Conservation (phyloP, 2,888 invertebrate species). For the Xylocampa areola region DNA sequence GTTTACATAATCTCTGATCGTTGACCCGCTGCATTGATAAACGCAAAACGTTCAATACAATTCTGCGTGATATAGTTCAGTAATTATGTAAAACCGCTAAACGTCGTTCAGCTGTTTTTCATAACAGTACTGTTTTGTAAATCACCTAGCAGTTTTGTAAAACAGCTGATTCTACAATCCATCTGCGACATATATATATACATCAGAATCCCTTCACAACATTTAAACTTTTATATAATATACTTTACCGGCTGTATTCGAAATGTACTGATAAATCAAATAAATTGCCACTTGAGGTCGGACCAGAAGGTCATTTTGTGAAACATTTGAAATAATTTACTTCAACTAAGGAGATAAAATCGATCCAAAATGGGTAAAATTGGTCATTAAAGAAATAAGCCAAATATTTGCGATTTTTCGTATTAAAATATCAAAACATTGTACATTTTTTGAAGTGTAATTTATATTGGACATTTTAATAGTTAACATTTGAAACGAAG, state of each 20-base stretch:
- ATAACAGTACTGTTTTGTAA: no score
- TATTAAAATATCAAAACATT: neutral
- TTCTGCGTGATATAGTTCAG: no score
- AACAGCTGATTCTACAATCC: no score
- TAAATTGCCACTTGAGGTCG: constrained; percentile 26
- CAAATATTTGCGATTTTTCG: neutral
- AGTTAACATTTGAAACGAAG: constrained; percentile 10
- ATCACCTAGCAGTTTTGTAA: no score
- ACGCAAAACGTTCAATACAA: no score
- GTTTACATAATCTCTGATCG: no score
- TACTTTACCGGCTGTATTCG: constrained; percentile 38
- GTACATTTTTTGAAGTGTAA: neutral
- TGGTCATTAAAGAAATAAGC: no score
- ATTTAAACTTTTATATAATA: constrained; percentile 50
- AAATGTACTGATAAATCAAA: constrained; percentile 45
- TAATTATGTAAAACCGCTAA: no score
- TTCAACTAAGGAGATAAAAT: constrained; percentile 10
- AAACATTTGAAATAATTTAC: constrained; percentile 12
- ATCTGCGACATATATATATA: no score
- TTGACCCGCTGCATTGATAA: no score
- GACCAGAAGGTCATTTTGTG: constrained; percentile 12
- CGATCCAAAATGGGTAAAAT: neutral
- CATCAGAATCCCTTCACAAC: constrained; percentile 44
- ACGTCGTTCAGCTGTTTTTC: no score
- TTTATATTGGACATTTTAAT: constrained; percentile 1